Base-by-base conservation (phyloP, 2,797 vertebrate genomes). In the Antrozous pallidus region DNA sequence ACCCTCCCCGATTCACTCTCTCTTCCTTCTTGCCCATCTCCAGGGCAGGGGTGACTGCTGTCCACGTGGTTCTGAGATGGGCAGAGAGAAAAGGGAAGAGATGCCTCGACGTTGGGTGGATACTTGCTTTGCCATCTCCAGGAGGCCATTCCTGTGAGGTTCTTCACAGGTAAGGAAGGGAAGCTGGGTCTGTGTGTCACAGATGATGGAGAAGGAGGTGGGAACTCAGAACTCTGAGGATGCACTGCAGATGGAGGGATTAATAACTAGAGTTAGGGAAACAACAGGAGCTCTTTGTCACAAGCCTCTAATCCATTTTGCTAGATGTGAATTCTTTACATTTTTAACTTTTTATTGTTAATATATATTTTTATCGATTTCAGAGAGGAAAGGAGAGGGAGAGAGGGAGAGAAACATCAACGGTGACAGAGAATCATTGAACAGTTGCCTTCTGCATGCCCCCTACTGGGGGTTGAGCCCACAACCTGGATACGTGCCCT, bases 1-100 rank as follows among this genome's bases (percentile, higher is more conserved):
- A 22, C 26, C 24, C 12, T 33, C 13, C 13, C 8, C 0, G 3
- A 2, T 31, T 45, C 36, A 3, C 70, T 18, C 58, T 4, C n/a
- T 20, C 56, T 58, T 26, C 54, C 16, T 24, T 22, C 45, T 65
- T n/a, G 56, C 28, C 47, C 31, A 18, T 24, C 16, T 16, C 42
- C 2, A 7, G 47, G 49, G 8, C 28, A 8, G 13, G n/a, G 20
- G 8, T 6, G 22, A 79, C 38, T 65, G 31, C 36, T 6, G 0
- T 58, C 22, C 36, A 6, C 0, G 0, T 7, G 38, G 36, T 28
- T 82, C 78, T 16, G 69, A 81, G 40, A 28, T 7, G 20, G n/a
- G 26, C 14, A 51, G 47, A 67, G 47, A 94, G 40, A 36, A n/a
- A 47, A 45, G 26, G 65, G 40, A 36, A 88, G 77, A 56, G 28